Percentiles rank a stretch among this genome's conserved stretches.
Evolutionary conservation across 2,113 vertebrate genomes (phyloP).

Genomic region (Calonectris borealis): DNA sequence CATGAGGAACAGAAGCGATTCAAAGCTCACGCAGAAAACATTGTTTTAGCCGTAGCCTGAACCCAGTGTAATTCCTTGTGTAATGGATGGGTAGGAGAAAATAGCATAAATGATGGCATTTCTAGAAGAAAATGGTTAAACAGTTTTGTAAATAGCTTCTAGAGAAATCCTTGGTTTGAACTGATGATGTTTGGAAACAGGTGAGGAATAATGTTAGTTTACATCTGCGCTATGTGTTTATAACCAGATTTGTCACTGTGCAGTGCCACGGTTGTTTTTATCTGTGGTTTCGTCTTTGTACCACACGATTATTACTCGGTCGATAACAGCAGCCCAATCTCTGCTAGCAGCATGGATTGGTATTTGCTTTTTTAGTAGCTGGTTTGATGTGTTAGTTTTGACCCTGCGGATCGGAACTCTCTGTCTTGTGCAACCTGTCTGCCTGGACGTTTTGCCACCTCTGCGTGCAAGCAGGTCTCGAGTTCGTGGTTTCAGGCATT

Average conservation of each 20-base stretch:
- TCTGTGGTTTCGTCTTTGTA: neutral
- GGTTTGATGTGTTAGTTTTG: neutral
- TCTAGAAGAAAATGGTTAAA: neutral
- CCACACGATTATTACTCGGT: fast-evolving
- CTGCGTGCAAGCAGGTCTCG: neutral
- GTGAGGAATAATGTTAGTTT: neutral
- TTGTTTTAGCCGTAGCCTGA: fast-evolving
- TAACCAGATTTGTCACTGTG: neutral
- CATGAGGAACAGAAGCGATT: neutral
- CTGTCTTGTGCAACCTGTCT: neutral
- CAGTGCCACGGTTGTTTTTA: neutral
- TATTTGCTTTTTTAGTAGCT: neutral
- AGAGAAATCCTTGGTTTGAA: neutral
- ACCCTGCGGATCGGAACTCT: neutral
- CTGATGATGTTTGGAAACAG: neutral
- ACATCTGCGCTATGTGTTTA: neutral
- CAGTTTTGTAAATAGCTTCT: neutral
- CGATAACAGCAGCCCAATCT: neutral
- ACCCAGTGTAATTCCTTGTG: neutral
- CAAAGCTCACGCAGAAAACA: neutral
- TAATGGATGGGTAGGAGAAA: neutral
- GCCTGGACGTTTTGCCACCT: neutral
- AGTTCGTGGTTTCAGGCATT: neutral
- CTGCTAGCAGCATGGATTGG: neutral
- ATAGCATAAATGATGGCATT: neutral